Evolutionary conservation across 2,888 invertebrate genomes (phyloP).

Genomic region (Eubasilissa splendida): DNA sequence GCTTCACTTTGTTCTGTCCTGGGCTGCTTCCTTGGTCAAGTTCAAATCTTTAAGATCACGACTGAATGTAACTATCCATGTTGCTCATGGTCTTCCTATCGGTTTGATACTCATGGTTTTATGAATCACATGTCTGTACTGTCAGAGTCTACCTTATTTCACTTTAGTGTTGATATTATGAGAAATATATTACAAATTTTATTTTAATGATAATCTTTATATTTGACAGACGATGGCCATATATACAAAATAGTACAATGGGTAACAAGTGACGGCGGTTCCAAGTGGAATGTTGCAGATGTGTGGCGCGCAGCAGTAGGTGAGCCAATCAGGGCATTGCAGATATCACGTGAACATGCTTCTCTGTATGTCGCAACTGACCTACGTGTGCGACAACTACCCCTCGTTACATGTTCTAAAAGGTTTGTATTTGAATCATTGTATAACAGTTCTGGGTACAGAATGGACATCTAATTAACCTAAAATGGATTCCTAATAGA

Average conservation of each 20-base stretch:
- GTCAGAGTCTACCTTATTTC: no score
- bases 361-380: slow-evolving; percentile 76
- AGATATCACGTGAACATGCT: slow-evolving; percentile 73
- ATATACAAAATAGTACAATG: slow-evolving; percentile 79
- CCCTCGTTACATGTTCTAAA: slow-evolving; percentile 69
- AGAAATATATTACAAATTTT: no score
- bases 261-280: slow-evolving; percentile 70
- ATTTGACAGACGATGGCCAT: slow-evolving; percentile 70
- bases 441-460: background rate
- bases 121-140: no score
- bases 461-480: background rate
- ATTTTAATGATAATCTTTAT: background rate
- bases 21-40: no score
- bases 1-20: no score
- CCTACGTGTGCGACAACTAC: slow-evolving; percentile 72
- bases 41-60: no score
- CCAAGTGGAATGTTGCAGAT: slow-evolving; percentile 72
- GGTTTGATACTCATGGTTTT: no score
- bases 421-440: slow-evolving; percentile 31
- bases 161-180: background rate
- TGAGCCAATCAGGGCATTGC: slow-evolving; percentile 74
- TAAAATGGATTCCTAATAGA: no score
- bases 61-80: no score
- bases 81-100: no score
- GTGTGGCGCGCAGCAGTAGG: slow-evolving; percentile 74